Percentiles rank a stretch among this genome's conserved stretches.
Conservation (phyloP, 1,140 invertebrate species). For the Brachionus sp. region DNA sequence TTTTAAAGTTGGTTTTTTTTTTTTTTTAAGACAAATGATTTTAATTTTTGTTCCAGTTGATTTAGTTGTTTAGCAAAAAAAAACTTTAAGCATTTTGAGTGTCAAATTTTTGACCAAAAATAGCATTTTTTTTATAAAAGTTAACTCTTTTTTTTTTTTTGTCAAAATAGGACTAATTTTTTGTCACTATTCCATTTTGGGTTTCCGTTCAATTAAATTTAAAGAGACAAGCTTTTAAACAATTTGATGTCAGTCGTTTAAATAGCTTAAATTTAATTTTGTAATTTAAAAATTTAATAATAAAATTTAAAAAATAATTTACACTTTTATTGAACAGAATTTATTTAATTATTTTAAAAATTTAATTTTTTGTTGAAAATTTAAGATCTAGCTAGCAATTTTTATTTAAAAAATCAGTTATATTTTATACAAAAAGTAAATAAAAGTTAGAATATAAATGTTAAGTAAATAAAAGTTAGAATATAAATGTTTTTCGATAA, state of each 20-base stretch:
- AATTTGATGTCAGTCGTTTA: background rate
- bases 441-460: too few relatives aligned
- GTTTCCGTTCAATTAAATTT: background rate
- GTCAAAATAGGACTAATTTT: background rate
- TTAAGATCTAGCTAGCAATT: too few relatives aligned
- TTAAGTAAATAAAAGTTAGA: too few relatives aligned
- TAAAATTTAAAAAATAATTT: background rate
- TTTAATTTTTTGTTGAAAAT: too few relatives aligned
- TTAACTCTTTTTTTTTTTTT: background rate
- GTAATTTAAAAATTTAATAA: conserved; percentile 9
- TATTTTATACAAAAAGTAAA: too few relatives aligned
- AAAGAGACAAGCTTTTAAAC: background rate
- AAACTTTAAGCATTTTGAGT: background rate
- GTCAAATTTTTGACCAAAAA: background rate
- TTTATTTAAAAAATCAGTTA: too few relatives aligned
- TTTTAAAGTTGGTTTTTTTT: background rate
- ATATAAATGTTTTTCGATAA: too few relatives aligned
- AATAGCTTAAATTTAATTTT: background rate
- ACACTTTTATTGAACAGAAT: too few relatives aligned
- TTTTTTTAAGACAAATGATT: background rate
- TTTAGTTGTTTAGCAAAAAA: background rate
- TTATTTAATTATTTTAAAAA: too few relatives aligned
- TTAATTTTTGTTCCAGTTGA: background rate
- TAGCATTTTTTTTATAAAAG: background rate
- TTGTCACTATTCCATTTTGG: background rate